Conservation (phyloP, 2,797 vertebrate species). For the Rhinogobio ventralis region DNA sequence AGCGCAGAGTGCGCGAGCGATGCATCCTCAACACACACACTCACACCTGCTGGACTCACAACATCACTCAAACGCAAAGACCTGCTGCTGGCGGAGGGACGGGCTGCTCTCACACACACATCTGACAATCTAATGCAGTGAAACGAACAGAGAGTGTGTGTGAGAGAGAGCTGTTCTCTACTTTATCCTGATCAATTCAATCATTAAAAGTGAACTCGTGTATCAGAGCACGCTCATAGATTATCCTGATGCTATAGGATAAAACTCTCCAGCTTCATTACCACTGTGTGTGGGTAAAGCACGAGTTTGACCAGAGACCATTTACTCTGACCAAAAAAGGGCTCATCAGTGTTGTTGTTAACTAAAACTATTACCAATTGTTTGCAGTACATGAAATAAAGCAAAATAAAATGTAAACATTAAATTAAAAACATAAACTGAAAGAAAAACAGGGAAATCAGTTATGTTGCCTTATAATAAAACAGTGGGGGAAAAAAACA, state of each 20-base stretch:
- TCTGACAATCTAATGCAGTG: neutral
- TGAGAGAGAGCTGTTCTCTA: neutral
- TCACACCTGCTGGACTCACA: neutral
- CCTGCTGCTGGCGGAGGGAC: neutral
- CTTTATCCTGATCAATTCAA: conserved; percentile 46
- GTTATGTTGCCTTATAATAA: neutral
- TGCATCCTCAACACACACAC: conserved; percentile 61
- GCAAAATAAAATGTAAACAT: neutral
- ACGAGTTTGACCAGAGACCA: neutral
- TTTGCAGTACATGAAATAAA: neutral
- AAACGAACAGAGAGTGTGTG: neutral
- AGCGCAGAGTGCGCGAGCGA: conserved; percentile 44
- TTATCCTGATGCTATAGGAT: conserved; percentile 1
- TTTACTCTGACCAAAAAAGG: neutral
- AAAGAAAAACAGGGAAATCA: neutral
- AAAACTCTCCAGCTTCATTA: neutral
- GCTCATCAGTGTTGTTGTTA: neutral
- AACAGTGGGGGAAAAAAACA: neutral
- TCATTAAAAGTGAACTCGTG: conserved; percentile 19
- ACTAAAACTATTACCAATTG: neutral
- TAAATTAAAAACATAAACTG: neutral
- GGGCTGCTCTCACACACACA: conserved; percentile 6
- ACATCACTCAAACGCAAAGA: neutral
- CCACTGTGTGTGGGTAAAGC: neutral
- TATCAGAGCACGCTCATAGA: conserved; percentile 1